Conservation (phyloP, 1,140 invertebrate genomes). For the Danaus melanippus region DNA sequence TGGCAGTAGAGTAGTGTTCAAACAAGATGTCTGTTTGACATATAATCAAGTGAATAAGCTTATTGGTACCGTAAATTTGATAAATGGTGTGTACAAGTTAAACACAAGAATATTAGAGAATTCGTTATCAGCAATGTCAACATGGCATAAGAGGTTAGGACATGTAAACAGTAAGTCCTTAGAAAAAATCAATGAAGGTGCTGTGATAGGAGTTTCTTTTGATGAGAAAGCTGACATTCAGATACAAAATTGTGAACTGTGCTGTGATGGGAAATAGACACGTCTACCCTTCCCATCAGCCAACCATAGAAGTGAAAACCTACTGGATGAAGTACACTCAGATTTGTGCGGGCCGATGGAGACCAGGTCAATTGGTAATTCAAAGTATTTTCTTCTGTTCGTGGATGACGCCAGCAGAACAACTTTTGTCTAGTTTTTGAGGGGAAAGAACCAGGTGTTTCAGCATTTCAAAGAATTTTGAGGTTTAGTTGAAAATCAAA, state of each 20-base stretch:
- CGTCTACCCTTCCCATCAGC: slow-evolving; percentile 25
- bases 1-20: slow-evolving; percentile 29
- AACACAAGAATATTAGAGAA: slow-evolving; percentile 16
- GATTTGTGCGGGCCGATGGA: slow-evolving; percentile 37
- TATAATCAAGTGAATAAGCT: slow-evolving; percentile 22
- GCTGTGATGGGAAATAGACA: slow-evolving; percentile 27
- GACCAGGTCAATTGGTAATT: slow-evolving; percentile 28
- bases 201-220: slow-evolving; percentile 23
- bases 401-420: slow-evolving; percentile 16
- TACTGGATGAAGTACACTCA: slow-evolving; percentile 14
- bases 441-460: slow-evolving; percentile 25
- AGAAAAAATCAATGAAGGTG: slow-evolving; percentile 21
- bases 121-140: slow-evolving; percentile 16
- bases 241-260: slow-evolving; percentile 19
- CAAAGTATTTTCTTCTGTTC: slow-evolving; percentile 21
- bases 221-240: slow-evolving; percentile 20
- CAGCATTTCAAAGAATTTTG: slow-evolving; percentile 28
- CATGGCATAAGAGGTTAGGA: slow-evolving; percentile 17
- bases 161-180: slow-evolving; percentile 31
- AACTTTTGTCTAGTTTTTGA: slow-evolving; percentile 18
- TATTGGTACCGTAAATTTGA: slow-evolving; percentile 21
- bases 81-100: slow-evolving; percentile 31
- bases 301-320: slow-evolving; percentile 16
- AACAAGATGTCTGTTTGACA: slow-evolving; percentile 13
- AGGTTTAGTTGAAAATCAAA: slow-evolving; percentile 35